Evolutionary conservation across 1,140 invertebrate genomes (phyloP), one percentile per base, ranked within the genome.

Genomic region (Lanistes nyassanus): DNA sequence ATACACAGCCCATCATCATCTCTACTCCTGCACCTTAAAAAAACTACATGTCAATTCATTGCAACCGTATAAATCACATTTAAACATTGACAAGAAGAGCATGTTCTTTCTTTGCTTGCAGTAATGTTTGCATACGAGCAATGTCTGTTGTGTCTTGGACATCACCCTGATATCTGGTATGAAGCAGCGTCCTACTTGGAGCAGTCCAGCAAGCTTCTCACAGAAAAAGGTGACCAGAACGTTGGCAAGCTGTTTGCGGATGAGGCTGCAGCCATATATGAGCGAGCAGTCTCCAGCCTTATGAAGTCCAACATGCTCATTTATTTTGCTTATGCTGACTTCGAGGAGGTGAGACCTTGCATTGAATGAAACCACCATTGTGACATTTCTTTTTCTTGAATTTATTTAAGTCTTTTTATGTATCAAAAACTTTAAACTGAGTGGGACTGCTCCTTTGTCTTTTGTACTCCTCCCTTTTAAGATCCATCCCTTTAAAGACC

Each of bases 101-200:
- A 9, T 6, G 19, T 47, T 13, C 42, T 47, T 72, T 64, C 68
- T 69, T 69, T 66, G 73, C 26, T 87, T 90, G 69, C 80, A 92
- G 97, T 99, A 0, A 97, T 99, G 93, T 99, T 99, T 91, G 98
- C 98, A 0, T 98, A 98, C 80, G 98, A 99, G 85, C 98, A 99
- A 88, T 98, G 97, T 85, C 90, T 99, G 36, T 89, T 99, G 21
- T 99, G 98, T 87, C 89, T 99, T 9, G 97, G 97, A 4, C 97
- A 99, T 90, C 97, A 99, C 91, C 96, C 97, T 0, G 98, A 99
- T 81, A 95, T 99, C 64, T 99, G 98, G 98, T 97, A 98, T 88
- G 97, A 99, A 90, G 97, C 97, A 0, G 97, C 98, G 0, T 94
- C 97, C 80, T 99, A 97, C 89, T 91, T 99, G 21, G 97, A 99